Conservation (phyloP, 2,888 invertebrate species). For the Hedya salicella region DNA sequence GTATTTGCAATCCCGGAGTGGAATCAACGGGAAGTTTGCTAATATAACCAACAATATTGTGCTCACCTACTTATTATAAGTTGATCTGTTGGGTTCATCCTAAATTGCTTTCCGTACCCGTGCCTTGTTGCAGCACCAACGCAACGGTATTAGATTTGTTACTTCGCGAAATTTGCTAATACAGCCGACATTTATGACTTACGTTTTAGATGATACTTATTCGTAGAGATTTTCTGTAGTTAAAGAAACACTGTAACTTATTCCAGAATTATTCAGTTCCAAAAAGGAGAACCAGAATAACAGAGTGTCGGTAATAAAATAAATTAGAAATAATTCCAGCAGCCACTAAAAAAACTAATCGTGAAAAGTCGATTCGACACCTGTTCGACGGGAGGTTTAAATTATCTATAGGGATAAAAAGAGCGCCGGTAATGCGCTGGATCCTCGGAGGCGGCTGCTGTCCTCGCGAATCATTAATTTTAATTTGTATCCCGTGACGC, state of each 20-base stretch:
- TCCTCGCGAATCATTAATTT: conserved; percentile 84
- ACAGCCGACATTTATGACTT: background rate
- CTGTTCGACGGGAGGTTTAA: conserved; percentile 71
- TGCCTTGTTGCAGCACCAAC: conserved; percentile 19
- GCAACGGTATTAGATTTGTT: conserved; percentile 19
- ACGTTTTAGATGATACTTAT: background rate
- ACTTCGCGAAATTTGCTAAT: conserved; percentile 8
- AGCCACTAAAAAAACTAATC: conserved; percentile 62
- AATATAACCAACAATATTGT: conserved; percentile 43
- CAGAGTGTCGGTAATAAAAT: background rate
- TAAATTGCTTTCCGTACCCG: conserved; percentile 32
- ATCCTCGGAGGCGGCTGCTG: conserved; percentile 71
- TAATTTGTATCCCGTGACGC: conserved; percentile 82
- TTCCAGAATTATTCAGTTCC: background rate
- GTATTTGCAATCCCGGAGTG: conserved; percentile 79
- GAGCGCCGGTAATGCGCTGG: conserved; percentile 76
- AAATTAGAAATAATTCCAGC: conserved; percentile 41
- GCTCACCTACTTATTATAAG: conserved; percentile 40
- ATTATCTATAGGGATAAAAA: conserved; percentile 78
- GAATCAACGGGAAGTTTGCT: conserved; percentile 72
- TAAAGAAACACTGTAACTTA: background rate
- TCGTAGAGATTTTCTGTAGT: background rate
- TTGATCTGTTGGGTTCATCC: conserved; percentile 44
- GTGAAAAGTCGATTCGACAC: conserved; percentile 71
- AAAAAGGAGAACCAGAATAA: background rate